Evolutionary conservation across 2,113 vertebrate species (phyloP).

Genomic region (Myotis yumanensis): DNA sequence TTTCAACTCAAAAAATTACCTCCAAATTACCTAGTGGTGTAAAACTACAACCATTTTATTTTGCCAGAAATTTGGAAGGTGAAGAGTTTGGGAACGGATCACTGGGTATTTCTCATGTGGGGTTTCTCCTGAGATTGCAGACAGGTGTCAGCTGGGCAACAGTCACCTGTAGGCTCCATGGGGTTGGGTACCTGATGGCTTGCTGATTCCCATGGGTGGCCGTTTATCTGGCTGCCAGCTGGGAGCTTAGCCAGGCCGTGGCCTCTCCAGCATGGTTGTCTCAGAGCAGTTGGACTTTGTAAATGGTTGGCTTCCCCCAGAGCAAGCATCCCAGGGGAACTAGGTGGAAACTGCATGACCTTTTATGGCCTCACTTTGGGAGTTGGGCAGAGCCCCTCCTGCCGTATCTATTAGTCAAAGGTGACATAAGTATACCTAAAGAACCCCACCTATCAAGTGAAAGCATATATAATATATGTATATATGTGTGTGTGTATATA

Average conservation of each 20-base stretch:
- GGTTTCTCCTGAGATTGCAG: not conserved
- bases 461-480: not conserved
- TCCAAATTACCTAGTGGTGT: not conserved
- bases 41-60: conserved; percentile 8
- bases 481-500: not conserved
- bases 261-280: not conserved
- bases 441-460: not conserved
- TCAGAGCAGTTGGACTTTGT: not conserved
- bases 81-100: not conserved
- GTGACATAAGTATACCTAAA: not conserved
- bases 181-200: not conserved
- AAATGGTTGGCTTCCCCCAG: not conserved
- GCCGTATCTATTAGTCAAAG: not conserved
- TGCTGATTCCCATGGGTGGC: not conserved
- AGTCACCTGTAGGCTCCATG: not conserved
- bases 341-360: not conserved
- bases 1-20: not conserved
- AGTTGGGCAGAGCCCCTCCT: not conserved
- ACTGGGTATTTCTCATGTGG: not conserved
- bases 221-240: not conserved
- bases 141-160: not conserved
- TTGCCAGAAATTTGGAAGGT: not conserved
- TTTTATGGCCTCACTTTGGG: not conserved
- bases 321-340: not conserved
- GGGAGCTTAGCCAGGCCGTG: not conserved